phyloP scores from a whole-genome alignment of 2,113 vertebrate genomes.

The Equus quagga region DNA sequence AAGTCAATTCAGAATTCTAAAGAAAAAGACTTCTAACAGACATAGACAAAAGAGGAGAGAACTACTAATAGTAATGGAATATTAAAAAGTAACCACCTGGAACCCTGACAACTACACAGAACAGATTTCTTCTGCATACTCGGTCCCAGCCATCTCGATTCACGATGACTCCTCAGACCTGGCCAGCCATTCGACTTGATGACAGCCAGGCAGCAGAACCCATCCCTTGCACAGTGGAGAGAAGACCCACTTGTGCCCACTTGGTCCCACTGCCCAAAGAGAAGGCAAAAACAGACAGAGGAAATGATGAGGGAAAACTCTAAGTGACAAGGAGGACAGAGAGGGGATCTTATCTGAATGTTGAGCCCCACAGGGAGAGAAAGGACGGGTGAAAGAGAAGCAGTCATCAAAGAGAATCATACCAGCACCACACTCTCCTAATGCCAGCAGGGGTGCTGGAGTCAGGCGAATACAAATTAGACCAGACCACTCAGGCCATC shows the following conservation, averaged over 20 bases:
- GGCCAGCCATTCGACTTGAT: not conserved
- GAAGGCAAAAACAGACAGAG: not conserved
- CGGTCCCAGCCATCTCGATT: not conserved
- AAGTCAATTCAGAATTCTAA: slow-evolving; percentile 50
- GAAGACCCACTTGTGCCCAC: not conserved
- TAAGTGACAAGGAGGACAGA: not conserved
- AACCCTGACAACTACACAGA: not conserved
- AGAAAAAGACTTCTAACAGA: slow-evolving; percentile 51
- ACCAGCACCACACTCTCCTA: fast-evolving
- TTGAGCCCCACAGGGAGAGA: not conserved
- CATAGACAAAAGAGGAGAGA: slow-evolving; percentile 16
- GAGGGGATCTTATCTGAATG: not conserved
- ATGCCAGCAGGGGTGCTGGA: not conserved
- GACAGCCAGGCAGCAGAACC: not conserved
- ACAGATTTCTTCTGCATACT: not conserved
- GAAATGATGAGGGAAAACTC: not conserved
- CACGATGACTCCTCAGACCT: not conserved
- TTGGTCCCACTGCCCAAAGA: not conserved
- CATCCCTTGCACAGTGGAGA: not conserved
- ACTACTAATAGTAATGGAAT: slow-evolving; percentile 30
- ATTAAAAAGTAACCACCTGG: slow-evolving; percentile 36
- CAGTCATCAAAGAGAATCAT: fast-evolving
- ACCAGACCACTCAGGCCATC: too few species aligned
- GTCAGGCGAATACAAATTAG: too few species aligned
- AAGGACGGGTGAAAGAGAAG: not conserved